Base-by-base conservation (phyloP, 2,888 invertebrate species). In the Chloromyia formosa region DNA sequence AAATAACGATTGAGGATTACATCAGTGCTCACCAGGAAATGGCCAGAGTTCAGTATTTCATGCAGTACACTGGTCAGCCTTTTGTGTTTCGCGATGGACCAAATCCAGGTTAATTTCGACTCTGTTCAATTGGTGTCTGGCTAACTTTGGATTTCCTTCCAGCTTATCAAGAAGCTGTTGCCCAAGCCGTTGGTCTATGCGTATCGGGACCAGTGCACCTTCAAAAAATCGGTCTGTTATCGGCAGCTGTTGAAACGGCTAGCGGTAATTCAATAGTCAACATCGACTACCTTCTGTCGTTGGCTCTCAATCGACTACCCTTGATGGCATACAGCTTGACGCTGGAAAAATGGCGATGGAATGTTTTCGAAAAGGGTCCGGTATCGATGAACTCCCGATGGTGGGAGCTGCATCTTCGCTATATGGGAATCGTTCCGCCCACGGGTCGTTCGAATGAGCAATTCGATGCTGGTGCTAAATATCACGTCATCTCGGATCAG, bases 161-260 rank as follows among this genome's bases (percentile, higher is more conserved):
- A 93, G 94, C 94, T 7, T 95, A 95, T 82, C 94, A 95, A 80
- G 95, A 95, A 83, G 95, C 94, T 0, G 88, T 95, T 0, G 92
- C 95, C 0, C 94, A 94, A 81, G 91, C 93, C 0, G 89, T 95
- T 35, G 89, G 90, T 0, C 85, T 95, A 12, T 94, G 94, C 0
- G 91, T 94, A 0, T 89, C 90, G 80, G 94, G 94, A 54, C 89
- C 94, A 0, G 89, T 88, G 16, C 94, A 95, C 84, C 86, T 95
- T 16, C 89, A 91, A 74, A 86, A 91, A 80, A 88, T 93, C 62
- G 93, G 93, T 1, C 88, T 95, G 14, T 49, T 40, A 88, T 90
- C 77, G 89, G 90, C 77, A 90, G 92, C 78, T 88, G 87, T 88
- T 86, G 76, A 78, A 61, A 75, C 77, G 1, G 71, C 75, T 73